Evolutionary conservation across 2,888 invertebrate species (phyloP).

Genomic region (Siphonodentalium dalli): DNA sequence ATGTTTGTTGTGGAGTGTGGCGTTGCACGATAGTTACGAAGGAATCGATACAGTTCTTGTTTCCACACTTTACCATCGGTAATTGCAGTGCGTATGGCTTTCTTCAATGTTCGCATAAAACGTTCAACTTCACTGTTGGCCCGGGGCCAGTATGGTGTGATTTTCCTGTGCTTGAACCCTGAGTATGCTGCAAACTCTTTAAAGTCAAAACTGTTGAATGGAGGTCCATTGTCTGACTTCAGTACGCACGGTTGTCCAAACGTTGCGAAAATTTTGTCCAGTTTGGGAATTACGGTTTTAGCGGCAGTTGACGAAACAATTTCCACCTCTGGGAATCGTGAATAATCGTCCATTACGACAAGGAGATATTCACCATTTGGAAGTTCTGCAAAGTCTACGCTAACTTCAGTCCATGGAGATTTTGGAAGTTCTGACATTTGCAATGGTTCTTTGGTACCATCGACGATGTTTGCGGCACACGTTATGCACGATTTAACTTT

Average conservation of each 20-base stretch:
- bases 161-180: constrained; percentile 18
- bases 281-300: constrained; percentile 15
- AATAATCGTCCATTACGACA: too few relatives aligned
- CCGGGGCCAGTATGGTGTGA: constrained; percentile 15
- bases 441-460: too few relatives aligned
- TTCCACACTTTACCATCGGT: constrained; percentile 4
- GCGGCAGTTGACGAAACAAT: too few relatives aligned
- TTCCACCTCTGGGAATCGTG: too few relatives aligned
- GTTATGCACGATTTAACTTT: too few relatives aligned
- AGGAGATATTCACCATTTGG: too few relatives aligned
- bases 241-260: constrained; percentile 6
- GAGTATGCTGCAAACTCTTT: constrained; percentile 1
- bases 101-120: constrained; percentile 12
- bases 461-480: too few relatives aligned
- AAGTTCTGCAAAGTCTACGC: too few relatives aligned
- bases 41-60: constrained; percentile 10
- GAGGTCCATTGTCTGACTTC: constrained; percentile 18
- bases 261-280: constrained; percentile 17
- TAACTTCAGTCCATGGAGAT: too few relatives aligned
- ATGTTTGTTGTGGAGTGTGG: constrained; percentile 9
- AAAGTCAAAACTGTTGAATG: constrained; percentile 13
- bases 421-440: too few relatives aligned
- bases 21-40: constrained; percentile 13
- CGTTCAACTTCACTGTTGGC: constrained; percentile 14
- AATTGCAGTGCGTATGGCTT: constrained; percentile 2